Evolutionary conservation across 1,140 invertebrate genomes (phyloP), one percentile per base, ranked within the genome.

Genomic region (Adoxophyes honmai): DNA sequence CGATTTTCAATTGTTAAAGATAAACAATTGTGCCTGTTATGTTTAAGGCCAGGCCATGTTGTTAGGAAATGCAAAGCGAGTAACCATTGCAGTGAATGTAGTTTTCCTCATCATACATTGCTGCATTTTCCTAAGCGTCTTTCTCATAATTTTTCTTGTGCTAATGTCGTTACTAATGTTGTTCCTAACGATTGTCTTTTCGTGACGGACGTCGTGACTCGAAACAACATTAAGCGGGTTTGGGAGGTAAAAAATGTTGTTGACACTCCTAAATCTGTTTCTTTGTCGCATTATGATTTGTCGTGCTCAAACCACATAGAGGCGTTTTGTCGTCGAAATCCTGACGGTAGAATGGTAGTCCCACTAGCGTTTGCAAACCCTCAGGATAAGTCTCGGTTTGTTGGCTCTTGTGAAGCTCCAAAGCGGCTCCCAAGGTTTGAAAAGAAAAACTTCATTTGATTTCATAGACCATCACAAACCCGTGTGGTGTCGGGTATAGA

Each of bases 361-460:
- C 58, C 37, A 0, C 9, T 62, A 16, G 62, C 66, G 0, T 68
- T 68, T 37, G 64, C 64, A 34, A 51, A 62, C 4, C 21, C 56
- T 15, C 10, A 16, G 5, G 61, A 64, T 8, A n/a, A 35, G n/a
- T n/a, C n/a, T n/a, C n/a, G n/a, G n/a, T n/a, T n/a, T n/a, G n/a
- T n/a, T n/a, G n/a, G n/a, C n/a, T 2, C 59, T 8, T 61, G 64
- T 0, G 15, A 64, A 4, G 68, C 68, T 0, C 52, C 66, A 18
- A 52, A 59, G 21, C 52, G 68, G 10, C 64, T 70, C 21, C 33
- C 59, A 14, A 48, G n/a, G 60, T 6, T 57, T 62, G 8, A 61
- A 70, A 53, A 44, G 42, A 11, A 18, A 61, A 15, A 11, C n/a
- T n/a, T n/a, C n/a, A n/a, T n/a, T n/a, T n/a, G n/a, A n/a, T n/a